Percentiles rank a stretch among this genome's conserved stretches.
These are phyloP conservation scores for Amphiura filiformis DNA, from an alignment of 35 echinoderm and acorn worm species.

Conservation along the genomic window DNA sequence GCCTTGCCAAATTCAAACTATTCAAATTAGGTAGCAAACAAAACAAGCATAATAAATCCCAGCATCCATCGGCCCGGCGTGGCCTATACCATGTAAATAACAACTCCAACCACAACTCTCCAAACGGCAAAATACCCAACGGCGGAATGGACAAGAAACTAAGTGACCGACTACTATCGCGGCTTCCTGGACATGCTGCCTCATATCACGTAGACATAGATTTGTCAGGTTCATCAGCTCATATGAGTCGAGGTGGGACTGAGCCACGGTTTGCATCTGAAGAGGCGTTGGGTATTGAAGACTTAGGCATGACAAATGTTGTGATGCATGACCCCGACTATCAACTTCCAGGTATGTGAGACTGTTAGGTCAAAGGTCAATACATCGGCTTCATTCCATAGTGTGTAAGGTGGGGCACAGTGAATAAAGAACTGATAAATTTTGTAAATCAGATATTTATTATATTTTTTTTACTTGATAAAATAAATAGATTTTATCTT, in stretches of 20 bases:
- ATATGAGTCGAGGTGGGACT: not conserved
- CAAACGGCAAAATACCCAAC: constrained; percentile 28
- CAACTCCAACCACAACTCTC: constrained; percentile 8
- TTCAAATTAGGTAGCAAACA: not conserved
- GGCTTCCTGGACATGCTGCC: not conserved
- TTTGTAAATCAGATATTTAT: no score
- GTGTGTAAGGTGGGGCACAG: no score
- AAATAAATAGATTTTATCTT: no score
- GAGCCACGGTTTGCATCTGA: constrained; percentile 25
- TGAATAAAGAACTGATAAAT: no score
- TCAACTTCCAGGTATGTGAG: not conserved
- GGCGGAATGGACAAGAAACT: not conserved
- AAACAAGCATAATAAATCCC: not conserved
- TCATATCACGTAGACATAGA: not conserved
- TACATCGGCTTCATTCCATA: no score
- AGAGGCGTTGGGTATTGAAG: constrained; percentile 28
- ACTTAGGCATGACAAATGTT: not conserved
- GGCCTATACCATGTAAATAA: not conserved
- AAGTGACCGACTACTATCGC: constrained; percentile 17
- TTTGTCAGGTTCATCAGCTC: not conserved
- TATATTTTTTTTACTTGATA: no score
- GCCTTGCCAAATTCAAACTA: not conserved
- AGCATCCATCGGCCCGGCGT: not conserved
- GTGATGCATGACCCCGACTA: not conserved
- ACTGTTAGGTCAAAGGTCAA: no score